phyloP scores from a whole-genome alignment of 2,113 vertebrate species.

The Anoura caudifer region DNA sequence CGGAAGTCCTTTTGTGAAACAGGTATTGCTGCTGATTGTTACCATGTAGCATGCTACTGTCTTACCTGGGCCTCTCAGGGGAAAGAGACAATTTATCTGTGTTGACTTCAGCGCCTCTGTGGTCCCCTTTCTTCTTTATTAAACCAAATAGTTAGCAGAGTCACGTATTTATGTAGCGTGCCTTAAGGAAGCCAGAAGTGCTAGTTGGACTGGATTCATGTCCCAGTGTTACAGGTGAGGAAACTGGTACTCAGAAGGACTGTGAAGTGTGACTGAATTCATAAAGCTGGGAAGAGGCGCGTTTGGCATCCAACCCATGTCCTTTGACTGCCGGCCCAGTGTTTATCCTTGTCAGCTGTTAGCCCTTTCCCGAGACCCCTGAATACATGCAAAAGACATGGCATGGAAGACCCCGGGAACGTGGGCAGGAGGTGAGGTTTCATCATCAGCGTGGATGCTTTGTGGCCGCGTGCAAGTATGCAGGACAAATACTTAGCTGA shows the following conservation, averaged over 20 bases:
- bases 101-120: neutral
- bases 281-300: neutral
- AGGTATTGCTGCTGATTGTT: neutral
- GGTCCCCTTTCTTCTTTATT: neutral
- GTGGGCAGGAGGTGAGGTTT: neutral
- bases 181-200: neutral
- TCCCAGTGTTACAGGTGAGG: neutral
- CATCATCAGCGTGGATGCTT: neutral
- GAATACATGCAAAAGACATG: rapidly evolving
- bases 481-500: constrained; percentile 2
- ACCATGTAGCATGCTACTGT: rapidly evolving
- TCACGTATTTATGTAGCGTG: neutral
- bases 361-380: neutral
- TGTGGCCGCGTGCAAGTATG: neutral
- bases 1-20: neutral
- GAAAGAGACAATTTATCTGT: neutral
- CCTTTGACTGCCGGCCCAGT: neutral
- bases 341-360: neutral
- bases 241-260: neutral
- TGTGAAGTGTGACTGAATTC: neutral
- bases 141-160: neutral
- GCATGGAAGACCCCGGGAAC: neutral
- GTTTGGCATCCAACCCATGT: neutral
- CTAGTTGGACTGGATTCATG: neutral
- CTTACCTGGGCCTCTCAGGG: neutral